phyloP scores from a whole-genome alignment of 2,888 invertebrate genomes.

The Cordilura impudica region DNA sequence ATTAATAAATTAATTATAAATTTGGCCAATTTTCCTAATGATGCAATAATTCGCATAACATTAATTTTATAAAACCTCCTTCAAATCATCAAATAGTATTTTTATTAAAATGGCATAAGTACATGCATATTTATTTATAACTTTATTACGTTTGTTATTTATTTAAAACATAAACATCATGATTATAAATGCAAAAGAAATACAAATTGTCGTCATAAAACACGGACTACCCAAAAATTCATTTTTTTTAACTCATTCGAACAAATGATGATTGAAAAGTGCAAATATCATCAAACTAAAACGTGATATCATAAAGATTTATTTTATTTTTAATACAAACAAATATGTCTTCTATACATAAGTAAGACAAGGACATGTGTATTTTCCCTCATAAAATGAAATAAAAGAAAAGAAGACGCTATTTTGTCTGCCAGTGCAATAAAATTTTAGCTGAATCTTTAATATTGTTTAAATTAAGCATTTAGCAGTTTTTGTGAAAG shows the following conservation, averaged over 20 bases:
- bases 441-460: not conserved
- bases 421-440: conserved; percentile 44
- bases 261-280: conserved; percentile 7
- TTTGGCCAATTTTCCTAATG: no score
- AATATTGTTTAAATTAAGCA: not conserved
- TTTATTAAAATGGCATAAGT: no score
- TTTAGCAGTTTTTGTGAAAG: conserved; percentile 7
- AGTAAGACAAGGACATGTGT: conserved; percentile 45
- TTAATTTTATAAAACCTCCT: no score
- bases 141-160: not conserved
- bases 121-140: not conserved
- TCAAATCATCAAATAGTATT: no score
- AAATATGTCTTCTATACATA: not conserved
- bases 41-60: no score
- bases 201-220: conserved; percentile 22
- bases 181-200: not conserved
- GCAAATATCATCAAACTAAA: conserved; percentile 52
- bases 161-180: not conserved
- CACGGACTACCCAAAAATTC: not conserved
- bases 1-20: no score
- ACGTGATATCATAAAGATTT: conserved; percentile 55
- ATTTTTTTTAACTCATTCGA: not conserved
- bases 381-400: not conserved
- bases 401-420: conserved; percentile 50
- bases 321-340: conserved; percentile 10